These are phyloP conservation scores for Scyliorhinus canicula DNA, from an alignment of 2,797 vertebrate species.

Conservation along the genomic window DNA sequence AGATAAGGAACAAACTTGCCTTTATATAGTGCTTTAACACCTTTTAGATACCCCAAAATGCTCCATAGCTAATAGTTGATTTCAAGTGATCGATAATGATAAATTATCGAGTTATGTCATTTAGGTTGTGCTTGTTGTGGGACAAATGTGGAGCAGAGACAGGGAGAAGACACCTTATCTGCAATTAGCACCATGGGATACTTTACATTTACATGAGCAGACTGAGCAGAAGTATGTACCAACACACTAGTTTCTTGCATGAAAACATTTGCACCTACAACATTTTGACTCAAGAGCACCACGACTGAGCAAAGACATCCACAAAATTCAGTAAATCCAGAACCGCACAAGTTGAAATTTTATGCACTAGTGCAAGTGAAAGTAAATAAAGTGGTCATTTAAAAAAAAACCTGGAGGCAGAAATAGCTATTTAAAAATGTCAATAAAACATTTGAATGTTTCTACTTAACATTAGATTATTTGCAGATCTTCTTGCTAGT, in stretches of 20 bases:
- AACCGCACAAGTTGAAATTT: not conserved
- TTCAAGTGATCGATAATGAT: too few relatives aligned
- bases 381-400: not conserved
- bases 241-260: not conserved
- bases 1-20: not conserved
- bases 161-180: not conserved
- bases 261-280: not conserved
- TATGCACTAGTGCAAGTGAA: not conserved
- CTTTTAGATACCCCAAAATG: not conserved
- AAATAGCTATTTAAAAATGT: too few relatives aligned
- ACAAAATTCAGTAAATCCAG: not conserved
- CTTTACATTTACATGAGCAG: not conserved
- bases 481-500: not conserved
- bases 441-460: too few relatives aligned
- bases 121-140: not conserved
- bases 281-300: not conserved
- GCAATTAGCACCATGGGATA: not conserved
- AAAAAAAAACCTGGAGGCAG: not conserved
- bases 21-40: not conserved
- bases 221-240: not conserved
- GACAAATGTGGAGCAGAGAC: not conserved
- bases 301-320: not conserved
- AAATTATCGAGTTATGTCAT: not conserved
- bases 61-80: not conserved
- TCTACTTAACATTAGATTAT: not conserved